Evolutionary conservation across 2,113 vertebrate genomes (phyloP), one percentile per base, ranked within the genome.

Genomic region (Suncus etruscus): DNA sequence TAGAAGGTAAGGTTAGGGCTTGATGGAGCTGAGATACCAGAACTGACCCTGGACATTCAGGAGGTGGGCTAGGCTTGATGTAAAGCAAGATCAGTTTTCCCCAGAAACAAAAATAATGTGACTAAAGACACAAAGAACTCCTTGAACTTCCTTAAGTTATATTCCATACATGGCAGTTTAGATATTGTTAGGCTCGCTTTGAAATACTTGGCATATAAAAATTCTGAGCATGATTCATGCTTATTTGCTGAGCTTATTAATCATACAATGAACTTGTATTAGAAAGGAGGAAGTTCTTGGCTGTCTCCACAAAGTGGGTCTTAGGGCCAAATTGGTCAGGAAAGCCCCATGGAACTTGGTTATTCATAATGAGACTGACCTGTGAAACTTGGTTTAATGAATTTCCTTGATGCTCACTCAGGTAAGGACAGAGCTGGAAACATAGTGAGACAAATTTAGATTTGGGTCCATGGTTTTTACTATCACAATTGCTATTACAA

Each of bases 311-410:
- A 84, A 50, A 77, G 27, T 73, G 51, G 4, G 58, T 78, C 45
- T 65, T 50, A 31, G 54, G 65, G n/a, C 12, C 78, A 32, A 61
- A 22, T 85, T 50, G 9, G 1, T 12, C 83, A 88, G 88, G 90
- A 94, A 94, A 94, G 93, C 86, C 90, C 93, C 93, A 75, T 76
- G 58, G 25, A 89, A 58, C 20, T 85, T 87, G 94, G 25, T 80
- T 86, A 76, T 91, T 96, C 90, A 86, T 84, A 73, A 77, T 77
- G 83, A 95, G 90, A 95, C 29, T 79, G 78, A 86, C 73, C 87
- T 70, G 14, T 82, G 89, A 89, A 94, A 92, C 29, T 61, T 87
- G 51, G 81, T 70, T 12, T 85, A 32, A n/a, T 48, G 47, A 66
- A 81, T 87, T 61, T 58, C 32, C 29, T 84, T 50, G n/a, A 61